These are phyloP conservation scores for Rhabdomys pumilio DNA, from an alignment of 2,797 vertebrate genomes.

Conservation along the genomic window DNA sequence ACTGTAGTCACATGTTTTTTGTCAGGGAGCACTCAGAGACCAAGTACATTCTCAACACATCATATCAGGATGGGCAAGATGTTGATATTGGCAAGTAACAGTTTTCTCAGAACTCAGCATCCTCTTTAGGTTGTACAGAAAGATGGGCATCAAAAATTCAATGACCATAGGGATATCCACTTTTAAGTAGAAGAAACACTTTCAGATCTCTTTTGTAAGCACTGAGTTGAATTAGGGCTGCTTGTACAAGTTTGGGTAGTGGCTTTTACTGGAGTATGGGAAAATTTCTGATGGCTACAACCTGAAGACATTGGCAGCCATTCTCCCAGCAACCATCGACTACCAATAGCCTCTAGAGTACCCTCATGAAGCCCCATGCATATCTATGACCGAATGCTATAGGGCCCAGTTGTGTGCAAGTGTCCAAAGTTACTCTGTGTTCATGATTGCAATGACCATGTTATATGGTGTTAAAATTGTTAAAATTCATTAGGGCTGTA, in stretches of 20 bases:
- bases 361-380: not conserved
- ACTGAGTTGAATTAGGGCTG: not conserved
- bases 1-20: constrained; percentile 18
- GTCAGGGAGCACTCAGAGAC: not conserved
- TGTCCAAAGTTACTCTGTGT: not conserved
- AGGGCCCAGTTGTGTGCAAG: not conserved
- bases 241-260: not conserved
- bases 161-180: not conserved
- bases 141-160: not conserved
- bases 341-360: not conserved
- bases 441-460: not conserved
- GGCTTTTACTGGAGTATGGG: not conserved
- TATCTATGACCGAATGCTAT: not conserved
- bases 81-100: not conserved
- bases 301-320: not conserved
- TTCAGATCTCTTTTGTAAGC: not conserved
- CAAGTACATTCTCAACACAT: constrained; percentile 5
- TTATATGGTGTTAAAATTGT: not conserved
- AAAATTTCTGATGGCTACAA: not conserved
- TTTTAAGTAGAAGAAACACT: not conserved
- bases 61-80: not conserved
- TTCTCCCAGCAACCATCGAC: not conserved
- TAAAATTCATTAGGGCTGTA: not conserved
- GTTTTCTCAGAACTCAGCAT: constrained; percentile 29
- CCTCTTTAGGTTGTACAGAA: constrained; percentile 28